These are phyloP conservation scores for Delichon dasypus DNA, from an alignment of 2,797 vertebrate species.

Conservation along the genomic window DNA sequence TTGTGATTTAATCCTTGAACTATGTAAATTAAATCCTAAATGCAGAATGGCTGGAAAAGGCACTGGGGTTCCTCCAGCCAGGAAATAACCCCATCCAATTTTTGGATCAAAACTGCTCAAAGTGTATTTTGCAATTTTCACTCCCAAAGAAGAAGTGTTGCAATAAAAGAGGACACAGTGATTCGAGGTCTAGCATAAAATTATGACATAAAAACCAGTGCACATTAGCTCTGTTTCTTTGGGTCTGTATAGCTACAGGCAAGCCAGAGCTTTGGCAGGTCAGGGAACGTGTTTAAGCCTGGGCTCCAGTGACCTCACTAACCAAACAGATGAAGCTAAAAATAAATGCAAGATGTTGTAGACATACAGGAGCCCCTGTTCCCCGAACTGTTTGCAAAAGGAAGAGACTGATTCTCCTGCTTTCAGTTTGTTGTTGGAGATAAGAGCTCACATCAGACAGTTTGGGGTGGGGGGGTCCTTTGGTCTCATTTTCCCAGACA, in stretches of 20 bases:
- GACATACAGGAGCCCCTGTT: constrained; percentile 60
- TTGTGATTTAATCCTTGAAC: constrained; percentile 40
- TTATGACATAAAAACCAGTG: constrained; percentile 9
- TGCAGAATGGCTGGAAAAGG: constrained; percentile 36
- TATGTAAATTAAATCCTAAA: constrained; percentile 52
- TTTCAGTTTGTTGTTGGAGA: constrained; percentile 59
- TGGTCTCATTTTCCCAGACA: constrained; percentile 59
- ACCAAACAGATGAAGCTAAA: constrained; percentile 69
- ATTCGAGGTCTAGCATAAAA: constrained; percentile 16
- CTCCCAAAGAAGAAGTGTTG: not conserved
- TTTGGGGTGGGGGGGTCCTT: constrained; percentile 33
- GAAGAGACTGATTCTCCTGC: constrained; percentile 45
- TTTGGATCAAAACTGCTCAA: not conserved
- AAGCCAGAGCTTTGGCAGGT: constrained; percentile 51
- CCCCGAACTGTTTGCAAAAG: constrained; percentile 43
- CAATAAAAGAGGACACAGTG: constrained; percentile 33
- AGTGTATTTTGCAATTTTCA: constrained; percentile 14
- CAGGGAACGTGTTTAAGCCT: constrained; percentile 60
- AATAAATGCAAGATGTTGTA: constrained; percentile 66
- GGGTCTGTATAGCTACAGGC: constrained; percentile 18
- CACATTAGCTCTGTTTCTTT: not conserved
- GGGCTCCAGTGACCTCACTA: constrained; percentile 64
- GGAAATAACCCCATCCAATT: constrained; percentile 19
- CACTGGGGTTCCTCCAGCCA: not conserved
- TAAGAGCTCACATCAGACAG: constrained; percentile 64